phyloP scores from a whole-genome alignment of 2,888 invertebrate genomes.

The Epinotia nisella region DNA sequence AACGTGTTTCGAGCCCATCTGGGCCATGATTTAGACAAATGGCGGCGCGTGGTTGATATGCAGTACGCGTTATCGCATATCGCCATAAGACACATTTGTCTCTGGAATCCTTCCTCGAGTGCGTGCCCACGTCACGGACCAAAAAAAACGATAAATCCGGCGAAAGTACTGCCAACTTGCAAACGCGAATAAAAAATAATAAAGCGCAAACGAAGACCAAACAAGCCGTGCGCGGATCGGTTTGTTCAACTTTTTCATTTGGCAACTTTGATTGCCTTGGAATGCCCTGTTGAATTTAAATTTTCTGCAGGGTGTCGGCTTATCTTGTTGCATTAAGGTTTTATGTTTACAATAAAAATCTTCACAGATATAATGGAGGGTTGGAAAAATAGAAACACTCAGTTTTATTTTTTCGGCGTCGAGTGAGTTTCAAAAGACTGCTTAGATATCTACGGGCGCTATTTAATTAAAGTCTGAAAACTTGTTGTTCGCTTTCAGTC shows the following conservation, averaged over 20 bases:
- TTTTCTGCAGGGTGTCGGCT: constrained; percentile 53
- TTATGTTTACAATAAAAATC: constrained; percentile 28
- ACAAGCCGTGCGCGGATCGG: constrained; percentile 51
- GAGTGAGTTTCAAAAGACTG: constrained; percentile 10
- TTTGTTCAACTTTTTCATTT: constrained; percentile 67
- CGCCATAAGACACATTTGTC: constrained; percentile 66
- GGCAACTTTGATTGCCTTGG: constrained; percentile 72
- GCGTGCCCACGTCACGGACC: constrained; percentile 55
- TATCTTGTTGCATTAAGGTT: constrained; percentile 54
- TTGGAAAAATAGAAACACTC: background rate
- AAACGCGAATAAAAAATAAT: constrained; percentile 63
- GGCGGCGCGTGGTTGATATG: constrained; percentile 47
- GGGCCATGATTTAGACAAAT: constrained; percentile 41
- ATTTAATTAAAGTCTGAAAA: constrained; percentile 41
- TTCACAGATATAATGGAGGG: constrained; percentile 21
- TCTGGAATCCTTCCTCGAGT: constrained; percentile 49
- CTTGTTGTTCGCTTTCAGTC: constrained; percentile 35
- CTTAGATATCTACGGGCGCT: constrained; percentile 9
- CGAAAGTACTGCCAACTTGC: constrained; percentile 46
- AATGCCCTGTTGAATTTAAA: constrained; percentile 63
- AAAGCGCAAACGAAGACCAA: constrained; percentile 57
- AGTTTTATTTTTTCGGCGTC: constrained; percentile 11
- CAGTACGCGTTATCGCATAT: constrained; percentile 49
- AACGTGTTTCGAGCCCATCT: constrained; percentile 33
- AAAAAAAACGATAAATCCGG: constrained; percentile 62